Evolutionary conservation across 2,797 vertebrate species (phyloP).

Genomic region (Bufotes viridis): DNA sequence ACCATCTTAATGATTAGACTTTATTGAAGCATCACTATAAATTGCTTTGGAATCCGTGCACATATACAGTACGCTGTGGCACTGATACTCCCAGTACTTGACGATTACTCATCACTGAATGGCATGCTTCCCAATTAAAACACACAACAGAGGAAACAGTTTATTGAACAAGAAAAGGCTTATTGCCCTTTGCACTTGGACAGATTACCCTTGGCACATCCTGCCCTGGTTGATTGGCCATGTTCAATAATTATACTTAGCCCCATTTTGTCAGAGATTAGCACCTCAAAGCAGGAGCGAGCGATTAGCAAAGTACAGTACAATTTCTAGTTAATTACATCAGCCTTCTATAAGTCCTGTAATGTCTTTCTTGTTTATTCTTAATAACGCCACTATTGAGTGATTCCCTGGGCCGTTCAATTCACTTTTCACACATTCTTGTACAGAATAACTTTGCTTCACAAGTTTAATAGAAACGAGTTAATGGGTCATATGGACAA

Average conservation of each 20-base stretch:
- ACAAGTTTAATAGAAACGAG: background rate
- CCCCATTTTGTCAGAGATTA: constrained; percentile 16
- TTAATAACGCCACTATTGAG: constrained; percentile 18
- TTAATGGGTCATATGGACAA: constrained; percentile 65
- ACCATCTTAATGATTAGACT: background rate
- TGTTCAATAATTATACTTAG: constrained; percentile 21
- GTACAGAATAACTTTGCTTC: constrained; percentile 14
- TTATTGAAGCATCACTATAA: background rate
- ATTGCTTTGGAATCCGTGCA: background rate
- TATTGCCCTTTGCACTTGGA: constrained; percentile 9
- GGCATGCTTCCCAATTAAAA: background rate
- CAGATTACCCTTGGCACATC: background rate
- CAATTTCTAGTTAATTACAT: background rate
- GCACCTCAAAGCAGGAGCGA: constrained; percentile 15
- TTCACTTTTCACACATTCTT: constrained; percentile 1
- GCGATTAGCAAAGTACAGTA: background rate
- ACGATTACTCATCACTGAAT: background rate
- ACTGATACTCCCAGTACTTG: background rate
- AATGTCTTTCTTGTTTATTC: constrained; percentile 12
- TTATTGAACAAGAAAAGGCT: background rate
- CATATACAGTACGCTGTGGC: background rate
- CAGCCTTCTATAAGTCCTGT: constrained; percentile 3
- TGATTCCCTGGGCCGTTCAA: constrained; percentile 1
- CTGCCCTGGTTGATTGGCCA: background rate
- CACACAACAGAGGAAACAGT: background rate